Base-by-base conservation (phyloP, 1,140 invertebrate species). In the Drosophila lacertosa region DNA sequence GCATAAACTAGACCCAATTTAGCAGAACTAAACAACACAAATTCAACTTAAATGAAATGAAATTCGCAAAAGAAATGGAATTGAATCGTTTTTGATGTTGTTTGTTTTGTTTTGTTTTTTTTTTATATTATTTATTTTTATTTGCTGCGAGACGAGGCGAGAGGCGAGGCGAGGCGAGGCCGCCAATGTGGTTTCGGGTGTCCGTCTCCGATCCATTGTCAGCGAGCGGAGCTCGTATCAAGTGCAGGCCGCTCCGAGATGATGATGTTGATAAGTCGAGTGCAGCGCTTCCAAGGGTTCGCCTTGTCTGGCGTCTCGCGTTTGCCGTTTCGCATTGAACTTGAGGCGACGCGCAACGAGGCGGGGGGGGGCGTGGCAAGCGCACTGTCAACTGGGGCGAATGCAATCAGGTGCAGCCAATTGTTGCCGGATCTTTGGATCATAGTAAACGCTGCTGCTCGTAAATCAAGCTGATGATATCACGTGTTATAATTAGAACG, bases 1-100 rank as follows among this genome's bases (percentile, higher is more conserved):
- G 63, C 78, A 88, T 83, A 89, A 79, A 83, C 78, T 83, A 79
- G 78, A 88, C 75, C 75, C 72, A 89, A 88, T 88, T 88, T 79
- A 88, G 67, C 63, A 53, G 57, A 76, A 53, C 71, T 45, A 47
- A 45, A 60, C 42, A 74, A 78, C 74, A 4, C 6, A 32, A 48
- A 40, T 18, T 15, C 10, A 40, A 16, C 18, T 16, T 39, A 77
- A 77, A 78, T 68, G 48, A 11, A 70, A 67, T 72, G 22, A 54
- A 54, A 54, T 77, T 69, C 18, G 66, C 59, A 7, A 68, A 51
- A 64, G 51, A 64, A 58, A 58, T 50, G 54, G 45, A 67, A 66
- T 59, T 42, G 26, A 55, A 71, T 57, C 22, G 22, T 45, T 26
- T 62, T 37, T 48, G 42, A 35, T 22, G 37, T 32, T n/a, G n/a